Conservation (phyloP, 2,797 vertebrate genomes). For the Buphagus erythrorhynchus region DNA sequence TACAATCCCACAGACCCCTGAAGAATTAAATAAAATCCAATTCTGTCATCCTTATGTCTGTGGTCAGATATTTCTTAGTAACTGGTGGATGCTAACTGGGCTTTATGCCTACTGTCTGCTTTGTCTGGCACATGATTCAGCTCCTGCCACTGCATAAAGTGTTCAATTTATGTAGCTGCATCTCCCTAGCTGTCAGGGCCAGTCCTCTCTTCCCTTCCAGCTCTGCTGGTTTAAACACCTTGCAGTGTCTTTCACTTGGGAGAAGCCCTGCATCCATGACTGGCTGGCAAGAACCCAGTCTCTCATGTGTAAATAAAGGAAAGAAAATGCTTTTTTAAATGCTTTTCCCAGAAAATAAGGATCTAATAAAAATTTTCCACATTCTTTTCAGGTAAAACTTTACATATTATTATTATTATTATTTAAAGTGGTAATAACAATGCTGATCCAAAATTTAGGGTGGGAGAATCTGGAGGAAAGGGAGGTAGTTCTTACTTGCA, state of each 20-base stretch:
- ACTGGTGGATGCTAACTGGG: background rate
- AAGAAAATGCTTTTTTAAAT: background rate
- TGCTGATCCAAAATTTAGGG: background rate
- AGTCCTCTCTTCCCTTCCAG: background rate
- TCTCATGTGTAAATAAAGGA: background rate
- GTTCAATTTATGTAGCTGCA: background rate
- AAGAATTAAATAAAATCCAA: background rate
- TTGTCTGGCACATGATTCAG: slow-evolving; percentile 13
- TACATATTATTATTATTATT: no score
- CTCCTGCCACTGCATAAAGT: background rate
- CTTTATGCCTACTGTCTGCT: background rate
- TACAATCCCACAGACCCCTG: background rate
- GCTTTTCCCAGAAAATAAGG: background rate
- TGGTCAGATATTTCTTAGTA: background rate
- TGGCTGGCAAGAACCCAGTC: background rate
- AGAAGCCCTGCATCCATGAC: background rate
- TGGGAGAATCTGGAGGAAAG: background rate
- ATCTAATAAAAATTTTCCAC: background rate
- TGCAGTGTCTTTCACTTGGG: background rate
- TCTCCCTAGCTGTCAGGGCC: background rate
- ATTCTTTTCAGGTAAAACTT: background rate
- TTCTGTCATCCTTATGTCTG: background rate
- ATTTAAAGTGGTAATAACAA: background rate
- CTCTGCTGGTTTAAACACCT: background rate
- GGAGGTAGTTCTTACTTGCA: background rate